Conservation (phyloP, 2,797 vertebrate species). For the Apogon talboti region DNA sequence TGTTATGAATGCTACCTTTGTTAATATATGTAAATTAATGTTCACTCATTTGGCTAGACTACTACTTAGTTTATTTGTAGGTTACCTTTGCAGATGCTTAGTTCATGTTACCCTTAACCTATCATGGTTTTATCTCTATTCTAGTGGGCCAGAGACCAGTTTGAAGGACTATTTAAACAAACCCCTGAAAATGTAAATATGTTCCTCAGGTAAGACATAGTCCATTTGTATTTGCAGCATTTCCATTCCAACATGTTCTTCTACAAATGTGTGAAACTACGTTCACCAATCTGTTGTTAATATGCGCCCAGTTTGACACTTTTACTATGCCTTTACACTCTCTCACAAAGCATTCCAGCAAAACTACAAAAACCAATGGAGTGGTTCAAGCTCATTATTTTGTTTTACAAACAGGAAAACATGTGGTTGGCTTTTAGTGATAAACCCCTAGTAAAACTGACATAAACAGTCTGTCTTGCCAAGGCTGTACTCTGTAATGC, state of each 20-base stretch:
- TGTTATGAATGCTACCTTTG: too few relatives aligned
- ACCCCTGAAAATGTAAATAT: conserved; percentile 84
- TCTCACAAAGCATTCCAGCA: conserved; percentile 44
- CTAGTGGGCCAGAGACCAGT: conserved; percentile 93
- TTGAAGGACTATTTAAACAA: conserved; percentile 89
- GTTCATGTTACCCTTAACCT: neutral
- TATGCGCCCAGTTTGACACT: conserved; percentile 11
- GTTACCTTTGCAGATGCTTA: neutral
- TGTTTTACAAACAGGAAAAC: conserved; percentile 61
- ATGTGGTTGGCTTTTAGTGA: conserved; percentile 44
- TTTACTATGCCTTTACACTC: conserved; percentile 36
- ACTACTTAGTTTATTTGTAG: too few relatives aligned
- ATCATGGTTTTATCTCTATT: conserved; percentile 32
- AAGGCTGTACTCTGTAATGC: conserved; percentile 22
- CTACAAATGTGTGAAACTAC: conserved; percentile 4
- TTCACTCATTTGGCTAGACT: too few relatives aligned
- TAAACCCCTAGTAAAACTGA: conserved; percentile 29
- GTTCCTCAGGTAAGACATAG: conserved; percentile 83
- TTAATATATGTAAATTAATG: too few relatives aligned
- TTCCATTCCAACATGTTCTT: conserved; percentile 9
- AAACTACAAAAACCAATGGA: conserved; percentile 54
- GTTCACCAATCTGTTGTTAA: conserved; percentile 1
- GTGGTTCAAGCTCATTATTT: conserved; percentile 55
- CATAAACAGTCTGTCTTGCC: conserved; percentile 30
- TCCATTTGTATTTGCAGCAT: neutral